Evolutionary conservation across 2,888 invertebrate genomes (phyloP), one percentile per base, ranked within the genome.

Genomic region (Xestia c-nigrum): DNA sequence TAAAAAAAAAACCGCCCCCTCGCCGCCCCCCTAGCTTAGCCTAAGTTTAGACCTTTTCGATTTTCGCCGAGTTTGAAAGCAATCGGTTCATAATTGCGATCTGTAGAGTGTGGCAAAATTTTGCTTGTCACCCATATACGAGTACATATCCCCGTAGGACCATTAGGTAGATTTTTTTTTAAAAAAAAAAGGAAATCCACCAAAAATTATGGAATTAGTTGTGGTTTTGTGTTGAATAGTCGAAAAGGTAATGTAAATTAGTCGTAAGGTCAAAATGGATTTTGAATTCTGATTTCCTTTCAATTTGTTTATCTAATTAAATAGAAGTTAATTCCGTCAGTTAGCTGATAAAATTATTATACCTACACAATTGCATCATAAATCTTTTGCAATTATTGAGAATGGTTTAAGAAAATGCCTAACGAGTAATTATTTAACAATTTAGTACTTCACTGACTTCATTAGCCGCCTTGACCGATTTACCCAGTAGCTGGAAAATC

Each of bases 401-500:
- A 83, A 74, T 57, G 61, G 47, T 65, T 61, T 74, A 65, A 80
- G 82, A 89, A 89, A 90, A 91, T 87, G 83, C 83, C 85, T 90
- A 86, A 78, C 79, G 55, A 84, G 84, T 86, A 87, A 90, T 90
- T 88, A 87, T 81, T 78, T 38, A 78, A 73, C 61, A 75, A 81
- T 86, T 85, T 80, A 87, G 74, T 87, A 85, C 85, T 89, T 83
- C 74, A 81, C 80, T 88, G 93, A 91, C 92, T 94, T 93, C 85
- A 90, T 83, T 68, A 71, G 9, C 55, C 76, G 72, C 95, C 95
- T 94, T 95, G 95, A 89, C 95, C 94, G 90, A 90, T 86, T 93
- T 94, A 90, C 76, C 84, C 86, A 90, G 82, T 89, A 87, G 85
- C 86, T 92, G 91, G 90, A 91, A 94, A 93, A 91, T 92, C 91